Evolutionary conservation across 2,797 vertebrate genomes (phyloP).

Genomic region (Semaprochilodus insignis): DNA sequence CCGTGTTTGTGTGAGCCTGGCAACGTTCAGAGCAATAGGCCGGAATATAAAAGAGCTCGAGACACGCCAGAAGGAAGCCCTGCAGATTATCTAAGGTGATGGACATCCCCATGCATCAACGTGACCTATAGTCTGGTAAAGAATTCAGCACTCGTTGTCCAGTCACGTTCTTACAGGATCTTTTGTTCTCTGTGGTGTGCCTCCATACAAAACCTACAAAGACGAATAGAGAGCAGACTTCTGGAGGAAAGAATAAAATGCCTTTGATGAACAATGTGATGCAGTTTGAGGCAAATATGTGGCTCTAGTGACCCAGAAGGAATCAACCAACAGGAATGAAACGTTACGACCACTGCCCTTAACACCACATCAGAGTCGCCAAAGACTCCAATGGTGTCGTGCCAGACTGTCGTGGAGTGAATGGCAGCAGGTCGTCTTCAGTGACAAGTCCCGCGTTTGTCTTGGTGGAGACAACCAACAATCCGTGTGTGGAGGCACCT

Average conservation of each 20-base stretch:
- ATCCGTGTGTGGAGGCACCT: no score
- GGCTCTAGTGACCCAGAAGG: no score
- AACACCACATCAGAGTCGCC: no score
- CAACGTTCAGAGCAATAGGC: not conserved
- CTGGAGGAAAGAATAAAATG: not conserved
- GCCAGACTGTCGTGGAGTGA: no score
- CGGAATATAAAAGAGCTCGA: not conserved
- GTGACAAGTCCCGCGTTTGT: no score
- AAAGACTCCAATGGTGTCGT: no score
- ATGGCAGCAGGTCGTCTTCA: no score
- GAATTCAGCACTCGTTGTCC: not conserved
- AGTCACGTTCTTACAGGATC: not conserved
- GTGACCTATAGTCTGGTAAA: not conserved
- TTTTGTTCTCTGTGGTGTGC: not conserved
- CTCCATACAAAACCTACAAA: not conserved
- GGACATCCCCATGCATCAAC: not conserved
- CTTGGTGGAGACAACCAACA: no score
- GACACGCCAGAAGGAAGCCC: not conserved
- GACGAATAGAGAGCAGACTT: not conserved
- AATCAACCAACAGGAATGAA: no score
- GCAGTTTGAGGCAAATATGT: not conserved
- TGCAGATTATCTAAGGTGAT: not conserved
- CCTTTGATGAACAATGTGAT: not conserved
- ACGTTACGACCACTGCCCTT: no score
- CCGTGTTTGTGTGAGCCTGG: slow-evolving; percentile 4